These are phyloP conservation scores for Platysternon megacephalum DNA, from an alignment of 2,113 vertebrate species.

Conservation along the genomic window DNA sequence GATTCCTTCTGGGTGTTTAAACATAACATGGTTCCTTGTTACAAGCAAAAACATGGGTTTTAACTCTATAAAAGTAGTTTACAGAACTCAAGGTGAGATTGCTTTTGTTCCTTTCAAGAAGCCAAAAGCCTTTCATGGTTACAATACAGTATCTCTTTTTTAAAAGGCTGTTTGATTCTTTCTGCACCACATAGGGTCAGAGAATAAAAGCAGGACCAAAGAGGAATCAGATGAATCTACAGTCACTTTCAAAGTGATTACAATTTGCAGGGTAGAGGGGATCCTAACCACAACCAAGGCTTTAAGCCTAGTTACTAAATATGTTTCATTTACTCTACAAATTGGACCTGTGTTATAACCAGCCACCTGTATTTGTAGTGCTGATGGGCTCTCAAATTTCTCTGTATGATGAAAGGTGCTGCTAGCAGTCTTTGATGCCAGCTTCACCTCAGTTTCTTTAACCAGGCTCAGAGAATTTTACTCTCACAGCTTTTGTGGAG, in stretches of 20 bases:
- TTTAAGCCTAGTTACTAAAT: background rate
- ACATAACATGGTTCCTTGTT: constrained; percentile 9
- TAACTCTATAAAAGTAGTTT: constrained; percentile 29
- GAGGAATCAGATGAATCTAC: background rate
- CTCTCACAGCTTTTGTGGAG: background rate
- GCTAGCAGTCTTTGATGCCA: background rate
- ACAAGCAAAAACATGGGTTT: constrained; percentile 10
- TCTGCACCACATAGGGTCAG: background rate
- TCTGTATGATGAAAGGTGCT: background rate
- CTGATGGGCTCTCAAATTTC: background rate
- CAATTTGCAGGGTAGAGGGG: constrained; percentile 20
- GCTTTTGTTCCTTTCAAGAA: constrained; percentile 18
- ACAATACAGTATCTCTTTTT: background rate
- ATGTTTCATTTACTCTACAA: background rate
- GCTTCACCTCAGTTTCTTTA: background rate
- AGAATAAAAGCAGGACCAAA: constrained; percentile 36
- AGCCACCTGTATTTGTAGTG: background rate
- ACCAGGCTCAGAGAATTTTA: background rate
- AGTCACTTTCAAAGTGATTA: background rate
- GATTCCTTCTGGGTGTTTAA: constrained; percentile 56
- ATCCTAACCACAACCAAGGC: background rate
- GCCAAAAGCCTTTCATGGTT: background rate
- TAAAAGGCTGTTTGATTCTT: background rate
- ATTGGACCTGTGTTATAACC: background rate
- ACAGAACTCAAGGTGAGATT: background rate